Conservation (phyloP, 2,797 vertebrate species). For the Podarcis siculus region DNA sequence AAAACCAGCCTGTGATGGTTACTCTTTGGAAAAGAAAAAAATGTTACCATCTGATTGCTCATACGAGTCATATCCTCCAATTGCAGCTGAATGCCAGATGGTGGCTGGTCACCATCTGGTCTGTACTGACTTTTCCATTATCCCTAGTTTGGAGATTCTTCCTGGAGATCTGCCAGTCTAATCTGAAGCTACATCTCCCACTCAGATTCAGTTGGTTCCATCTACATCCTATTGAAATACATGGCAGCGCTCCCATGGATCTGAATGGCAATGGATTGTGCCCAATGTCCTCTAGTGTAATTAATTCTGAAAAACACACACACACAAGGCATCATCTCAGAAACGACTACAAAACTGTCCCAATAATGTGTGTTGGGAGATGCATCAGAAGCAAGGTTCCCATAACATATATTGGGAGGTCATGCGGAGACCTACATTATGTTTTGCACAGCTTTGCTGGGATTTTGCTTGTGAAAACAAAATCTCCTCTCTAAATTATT, state of each 20-base stretch:
- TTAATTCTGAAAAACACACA: not conserved
- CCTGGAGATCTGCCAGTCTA: conserved; percentile 18
- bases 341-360: not conserved
- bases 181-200: not conserved
- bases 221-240: not conserved
- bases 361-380: not conserved
- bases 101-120: conserved; percentile 25
- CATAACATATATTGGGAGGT: not conserved
- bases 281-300: not conserved
- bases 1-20: not conserved
- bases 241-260: not conserved
- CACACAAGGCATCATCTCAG: not conserved
- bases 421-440: not conserved
- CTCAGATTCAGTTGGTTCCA: not conserved
- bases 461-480: not conserved
- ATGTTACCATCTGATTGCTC: not conserved
- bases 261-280: not conserved
- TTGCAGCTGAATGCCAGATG: conserved; percentile 10
- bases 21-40: not conserved
- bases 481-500: no score
- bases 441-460: not conserved
- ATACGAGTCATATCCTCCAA: not conserved
- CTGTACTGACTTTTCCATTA: conserved; percentile 20
- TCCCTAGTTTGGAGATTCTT: conserved; percentile 14
- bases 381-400: not conserved